A percentile compares a stretch with the other conserved stretches of the same genome.
Evolutionary conservation across 2,888 invertebrate genomes (phyloP).

Genomic region (Drosophila pegasa): DNA sequence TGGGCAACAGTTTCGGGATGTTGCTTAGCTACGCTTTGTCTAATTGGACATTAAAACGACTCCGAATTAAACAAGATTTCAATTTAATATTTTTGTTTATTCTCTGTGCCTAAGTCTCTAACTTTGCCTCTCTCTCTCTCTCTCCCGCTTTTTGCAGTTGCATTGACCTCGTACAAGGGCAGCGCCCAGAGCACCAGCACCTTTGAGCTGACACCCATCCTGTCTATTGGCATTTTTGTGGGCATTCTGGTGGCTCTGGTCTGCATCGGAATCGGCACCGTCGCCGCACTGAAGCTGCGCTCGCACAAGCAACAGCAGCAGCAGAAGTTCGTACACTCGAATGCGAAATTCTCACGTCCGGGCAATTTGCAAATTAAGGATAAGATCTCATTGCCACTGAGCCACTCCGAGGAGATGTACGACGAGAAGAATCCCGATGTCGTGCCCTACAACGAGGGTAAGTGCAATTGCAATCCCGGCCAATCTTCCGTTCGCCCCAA

Average conservation of each 20-base stretch:
- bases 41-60: constrained; percentile 68
- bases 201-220: constrained; percentile 86
- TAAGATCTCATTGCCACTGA: constrained; percentile 89
- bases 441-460: constrained; percentile 94
- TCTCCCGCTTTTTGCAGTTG: constrained; percentile 69
- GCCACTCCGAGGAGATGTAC: constrained; percentile 89
- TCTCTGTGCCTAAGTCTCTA: not conserved
- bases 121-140: not conserved
- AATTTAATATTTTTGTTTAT: constrained; percentile 1
- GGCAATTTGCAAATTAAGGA: constrained; percentile 88
- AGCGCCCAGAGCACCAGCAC: constrained; percentile 85
- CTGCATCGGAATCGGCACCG: constrained; percentile 84
- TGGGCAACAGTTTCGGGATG: constrained; percentile 37
- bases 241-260: constrained; percentile 85
- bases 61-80: constrained; percentile 35
- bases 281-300: constrained; percentile 84
- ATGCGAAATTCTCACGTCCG: constrained; percentile 87
- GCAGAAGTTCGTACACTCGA: constrained; percentile 84
- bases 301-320: constrained; percentile 84
- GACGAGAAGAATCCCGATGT: constrained; percentile 96
- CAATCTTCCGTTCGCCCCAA: constrained; percentile 37
- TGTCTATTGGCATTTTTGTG: constrained; percentile 85
- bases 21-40: constrained; percentile 55
- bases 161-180: constrained; percentile 85
- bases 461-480: constrained; percentile 58